These are phyloP conservation scores for Sebastes iracundus DNA, from an alignment of 2,797 vertebrate genomes.

Conservation along the genomic window DNA sequence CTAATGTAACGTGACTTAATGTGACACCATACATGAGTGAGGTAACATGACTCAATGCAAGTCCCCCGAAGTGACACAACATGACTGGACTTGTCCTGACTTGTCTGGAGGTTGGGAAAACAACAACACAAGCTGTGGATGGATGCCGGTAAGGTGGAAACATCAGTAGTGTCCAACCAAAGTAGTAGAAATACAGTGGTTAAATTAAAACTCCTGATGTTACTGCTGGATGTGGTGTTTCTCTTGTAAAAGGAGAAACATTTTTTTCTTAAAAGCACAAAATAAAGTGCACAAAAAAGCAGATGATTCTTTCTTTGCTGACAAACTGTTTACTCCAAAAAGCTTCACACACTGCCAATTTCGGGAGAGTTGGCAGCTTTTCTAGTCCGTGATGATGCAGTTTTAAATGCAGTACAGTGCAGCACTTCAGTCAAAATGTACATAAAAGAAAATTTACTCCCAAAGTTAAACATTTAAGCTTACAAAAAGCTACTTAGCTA, in stretches of 20 bases:
- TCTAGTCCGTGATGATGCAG: neutral
- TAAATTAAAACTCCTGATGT: neutral
- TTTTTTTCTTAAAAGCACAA: neutral
- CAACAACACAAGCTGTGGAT: neutral
- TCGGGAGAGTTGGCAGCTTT: neutral
- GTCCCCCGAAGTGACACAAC: neutral
- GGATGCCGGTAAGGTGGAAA: neutral
- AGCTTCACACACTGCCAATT: neutral
- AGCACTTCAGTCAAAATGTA: neutral
- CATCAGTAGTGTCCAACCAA: neutral
- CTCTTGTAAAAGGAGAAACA: neutral
- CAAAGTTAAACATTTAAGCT: neutral
- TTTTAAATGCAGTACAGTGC: neutral
- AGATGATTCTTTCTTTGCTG: neutral
- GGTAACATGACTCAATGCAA: neutral
- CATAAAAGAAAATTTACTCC: neutral
- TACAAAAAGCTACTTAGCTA: neutral
- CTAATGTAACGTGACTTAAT: neutral
- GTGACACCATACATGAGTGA: neutral
- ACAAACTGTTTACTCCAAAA: neutral
- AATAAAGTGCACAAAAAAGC: neutral
- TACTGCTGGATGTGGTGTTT: neutral
- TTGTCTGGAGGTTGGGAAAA: neutral
- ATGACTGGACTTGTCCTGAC: constrained; percentile 32
- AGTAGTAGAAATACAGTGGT: neutral